Percentiles rank a stretch among this genome's conserved stretches.
Conservation (phyloP, 2,888 invertebrate species). For the Acrobeloides nanus region DNA sequence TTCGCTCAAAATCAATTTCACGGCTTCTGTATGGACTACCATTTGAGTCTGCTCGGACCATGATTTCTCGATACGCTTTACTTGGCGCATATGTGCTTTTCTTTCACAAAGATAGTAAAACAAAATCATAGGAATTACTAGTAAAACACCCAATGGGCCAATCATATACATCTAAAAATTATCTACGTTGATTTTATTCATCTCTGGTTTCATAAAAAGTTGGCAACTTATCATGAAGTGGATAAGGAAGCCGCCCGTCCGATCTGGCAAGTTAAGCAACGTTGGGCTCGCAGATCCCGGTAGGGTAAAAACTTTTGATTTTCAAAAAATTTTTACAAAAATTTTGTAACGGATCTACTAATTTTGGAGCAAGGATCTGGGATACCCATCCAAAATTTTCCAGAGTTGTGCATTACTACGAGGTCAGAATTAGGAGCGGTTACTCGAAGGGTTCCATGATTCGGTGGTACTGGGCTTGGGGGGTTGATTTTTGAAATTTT, state of each 20-base stretch:
- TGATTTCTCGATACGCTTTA: slow-evolving; percentile 27
- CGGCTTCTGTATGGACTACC: slow-evolving; percentile 13
- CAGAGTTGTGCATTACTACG: too few species aligned
- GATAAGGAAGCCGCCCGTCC: too few species aligned
- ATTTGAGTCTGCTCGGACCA: slow-evolving; percentile 18
- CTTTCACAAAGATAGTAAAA: slow-evolving; percentile 44
- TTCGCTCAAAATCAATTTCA: too few species aligned
- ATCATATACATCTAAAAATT: slow-evolving; percentile 36
- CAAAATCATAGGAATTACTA: slow-evolving; percentile 42
- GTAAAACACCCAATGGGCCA: slow-evolving; percentile 47
- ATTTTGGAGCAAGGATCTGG: background rate
- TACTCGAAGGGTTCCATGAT: too few species aligned
- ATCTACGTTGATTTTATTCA: background rate
- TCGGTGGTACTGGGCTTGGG: too few species aligned
- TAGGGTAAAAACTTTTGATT: too few species aligned
- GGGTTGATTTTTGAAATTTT: too few species aligned
- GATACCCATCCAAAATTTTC: too few species aligned
- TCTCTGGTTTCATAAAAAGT: background rate
- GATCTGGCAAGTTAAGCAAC: too few species aligned
- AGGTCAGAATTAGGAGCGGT: too few species aligned
- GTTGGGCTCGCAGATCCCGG: too few species aligned
- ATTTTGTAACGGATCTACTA: background rate
- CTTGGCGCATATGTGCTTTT: slow-evolving; percentile 45
- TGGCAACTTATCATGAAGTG: background rate
- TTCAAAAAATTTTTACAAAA: too few species aligned